phyloP scores from a whole-genome alignment of 2,113 vertebrate genomes.

The Ancistrus triradiatus region DNA sequence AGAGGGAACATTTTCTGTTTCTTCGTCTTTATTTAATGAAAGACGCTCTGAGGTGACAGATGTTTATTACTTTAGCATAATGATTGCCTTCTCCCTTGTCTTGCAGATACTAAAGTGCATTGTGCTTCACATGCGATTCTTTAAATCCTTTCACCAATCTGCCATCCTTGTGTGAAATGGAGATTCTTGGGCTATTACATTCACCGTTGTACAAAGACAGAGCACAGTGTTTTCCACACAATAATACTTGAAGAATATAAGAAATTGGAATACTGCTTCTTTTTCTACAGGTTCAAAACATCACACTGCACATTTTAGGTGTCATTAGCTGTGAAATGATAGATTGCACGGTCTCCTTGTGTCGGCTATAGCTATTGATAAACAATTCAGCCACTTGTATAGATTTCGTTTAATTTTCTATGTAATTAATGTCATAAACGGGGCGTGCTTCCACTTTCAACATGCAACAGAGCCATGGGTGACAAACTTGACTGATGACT shows the following conservation, averaged over 20 bases:
- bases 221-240: constrained; percentile 38
- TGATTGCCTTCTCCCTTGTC: constrained; percentile 56
- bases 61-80: constrained; percentile 70
- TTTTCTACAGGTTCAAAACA: neutral
- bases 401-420: neutral
- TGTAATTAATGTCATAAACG: no score
- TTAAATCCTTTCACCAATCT: constrained; percentile 54
- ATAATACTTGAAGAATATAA: neutral
- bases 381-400: neutral
- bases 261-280: no score
- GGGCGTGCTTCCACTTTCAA: no score
- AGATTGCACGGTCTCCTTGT: neutral
- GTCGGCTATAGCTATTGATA: constrained; percentile 3
- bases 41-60: constrained; percentile 69
- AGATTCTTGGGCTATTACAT: constrained; percentile 49
- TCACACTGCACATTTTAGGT: neutral
- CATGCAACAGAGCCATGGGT: no score
- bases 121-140: constrained; percentile 54
- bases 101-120: constrained; percentile 46
- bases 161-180: constrained; percentile 41
- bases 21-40: constrained; percentile 71
- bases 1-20: constrained; percentile 67
- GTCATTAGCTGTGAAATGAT: neutral
- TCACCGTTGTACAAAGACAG: constrained; percentile 35
- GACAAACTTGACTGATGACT: no score